phyloP scores from a whole-genome alignment of 2,113 vertebrate genomes.

The Tragelaphus imberbis region DNA sequence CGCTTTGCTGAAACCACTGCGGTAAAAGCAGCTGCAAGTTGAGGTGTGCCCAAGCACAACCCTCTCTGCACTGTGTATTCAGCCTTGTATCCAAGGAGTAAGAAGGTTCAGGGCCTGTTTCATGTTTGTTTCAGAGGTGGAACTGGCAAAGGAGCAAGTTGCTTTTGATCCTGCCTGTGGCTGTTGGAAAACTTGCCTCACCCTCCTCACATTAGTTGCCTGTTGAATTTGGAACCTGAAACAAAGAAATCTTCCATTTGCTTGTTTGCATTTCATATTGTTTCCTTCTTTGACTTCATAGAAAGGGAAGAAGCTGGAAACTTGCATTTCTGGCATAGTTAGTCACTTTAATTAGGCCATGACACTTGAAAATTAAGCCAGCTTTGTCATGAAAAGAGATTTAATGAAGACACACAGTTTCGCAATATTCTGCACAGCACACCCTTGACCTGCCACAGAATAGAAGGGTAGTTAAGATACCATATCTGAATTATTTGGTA shows the following conservation, averaged over 20 bases:
- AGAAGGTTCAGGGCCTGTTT: background rate
- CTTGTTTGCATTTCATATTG: background rate
- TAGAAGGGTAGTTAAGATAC: background rate
- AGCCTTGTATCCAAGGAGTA: background rate
- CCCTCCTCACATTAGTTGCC: background rate
- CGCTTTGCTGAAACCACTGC: background rate
- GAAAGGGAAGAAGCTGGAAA: background rate
- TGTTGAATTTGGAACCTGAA: background rate
- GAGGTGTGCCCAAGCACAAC: background rate
- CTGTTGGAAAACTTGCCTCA: background rate
- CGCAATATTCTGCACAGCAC: background rate
- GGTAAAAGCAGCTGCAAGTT: background rate
- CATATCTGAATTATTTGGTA: background rate
- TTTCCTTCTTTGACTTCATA: background rate
- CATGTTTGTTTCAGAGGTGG: background rate
- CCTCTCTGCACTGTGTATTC: background rate
- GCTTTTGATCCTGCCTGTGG: slow-evolving; percentile 4
- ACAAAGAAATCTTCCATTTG: background rate
- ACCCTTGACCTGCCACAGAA: background rate
- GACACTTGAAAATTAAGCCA: slow-evolving; percentile 9
- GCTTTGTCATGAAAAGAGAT: background rate
- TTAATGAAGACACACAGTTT: background rate
- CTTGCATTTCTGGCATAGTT: background rate
- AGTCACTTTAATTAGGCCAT: background rate
- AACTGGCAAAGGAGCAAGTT: slow-evolving; percentile 21